Conservation (phyloP, 2,888 invertebrate genomes). For the Helicoverpa assulta region DNA sequence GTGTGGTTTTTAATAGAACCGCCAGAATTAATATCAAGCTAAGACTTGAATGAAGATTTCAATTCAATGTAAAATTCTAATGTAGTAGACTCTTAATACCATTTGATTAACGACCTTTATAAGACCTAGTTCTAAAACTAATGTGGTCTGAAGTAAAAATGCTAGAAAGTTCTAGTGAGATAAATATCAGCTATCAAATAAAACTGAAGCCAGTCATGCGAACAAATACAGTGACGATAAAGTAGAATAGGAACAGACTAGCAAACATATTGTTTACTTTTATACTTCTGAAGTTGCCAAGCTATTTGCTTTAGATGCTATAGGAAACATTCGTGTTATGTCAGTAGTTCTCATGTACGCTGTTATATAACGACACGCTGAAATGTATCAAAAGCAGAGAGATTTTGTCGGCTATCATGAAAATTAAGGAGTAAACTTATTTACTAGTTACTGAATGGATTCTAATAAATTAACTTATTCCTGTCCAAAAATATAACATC, state of each 20-base stretch:
- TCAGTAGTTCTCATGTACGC: constrained; percentile 28
- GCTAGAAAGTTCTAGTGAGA: constrained; percentile 15
- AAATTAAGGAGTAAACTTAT: too few relatives aligned
- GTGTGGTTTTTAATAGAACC: background rate
- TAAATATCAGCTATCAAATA: constrained; percentile 52
- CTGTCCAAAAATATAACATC: too few relatives aligned
- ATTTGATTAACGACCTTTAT: background rate
- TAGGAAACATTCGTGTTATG: constrained; percentile 30
- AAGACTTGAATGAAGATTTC: background rate
- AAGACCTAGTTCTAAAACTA: background rate
- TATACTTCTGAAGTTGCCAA: constrained; percentile 45
- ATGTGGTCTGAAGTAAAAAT: background rate
- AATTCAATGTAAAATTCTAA: too few relatives aligned
- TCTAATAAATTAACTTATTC: too few relatives aligned
- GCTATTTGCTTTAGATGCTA: constrained; percentile 42
- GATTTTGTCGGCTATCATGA: too few relatives aligned
- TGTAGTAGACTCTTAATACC: too few relatives aligned
- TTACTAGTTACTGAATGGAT: too few relatives aligned
- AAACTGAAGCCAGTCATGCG: constrained; percentile 42
- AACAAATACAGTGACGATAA: constrained; percentile 46
- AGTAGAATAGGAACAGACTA: constrained; percentile 45
- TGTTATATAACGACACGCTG: constrained; percentile 19
- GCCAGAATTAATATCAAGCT: background rate
- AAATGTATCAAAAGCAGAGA: background rate
- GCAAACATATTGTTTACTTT: constrained; percentile 58